Evolutionary conservation across 2,797 vertebrate species (phyloP).

Genomic region (Taeniopygia guttata): DNA sequence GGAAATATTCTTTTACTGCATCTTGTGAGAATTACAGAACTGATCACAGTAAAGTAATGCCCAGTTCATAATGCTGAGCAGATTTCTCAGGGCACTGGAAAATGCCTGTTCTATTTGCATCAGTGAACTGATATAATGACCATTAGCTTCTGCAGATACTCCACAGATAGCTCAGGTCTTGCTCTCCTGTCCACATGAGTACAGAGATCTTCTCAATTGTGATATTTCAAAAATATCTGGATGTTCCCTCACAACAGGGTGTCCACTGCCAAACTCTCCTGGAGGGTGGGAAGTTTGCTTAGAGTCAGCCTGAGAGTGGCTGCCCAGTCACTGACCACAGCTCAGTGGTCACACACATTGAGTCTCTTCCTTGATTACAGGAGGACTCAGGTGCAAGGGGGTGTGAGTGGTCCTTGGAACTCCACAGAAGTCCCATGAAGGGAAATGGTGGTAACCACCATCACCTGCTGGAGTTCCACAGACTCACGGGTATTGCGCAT

Average conservation of each 20-base stretch:
- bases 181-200: neutral
- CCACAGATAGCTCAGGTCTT: neutral
- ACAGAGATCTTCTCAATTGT: neutral
- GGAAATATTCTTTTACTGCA: neutral
- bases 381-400: neutral
- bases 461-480: neutral
- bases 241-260: neutral
- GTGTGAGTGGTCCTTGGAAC: neutral
- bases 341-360: neutral
- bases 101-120: neutral
- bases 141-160: neutral
- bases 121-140: neutral
- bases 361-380: fast-evolving
- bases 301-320: neutral
- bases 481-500: neutral
- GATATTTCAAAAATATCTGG: neutral
- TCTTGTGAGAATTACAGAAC: neutral
- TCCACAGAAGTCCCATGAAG: neutral
- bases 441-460: neutral
- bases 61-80: neutral
- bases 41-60: neutral
- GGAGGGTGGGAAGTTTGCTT: neutral
- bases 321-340: neutral
- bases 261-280: neutral
- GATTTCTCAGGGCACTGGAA: neutral